These are phyloP conservation scores for Trachymyrmex septentrionalis DNA, from an alignment of 1,140 invertebrate species.

Conservation along the genomic window DNA sequence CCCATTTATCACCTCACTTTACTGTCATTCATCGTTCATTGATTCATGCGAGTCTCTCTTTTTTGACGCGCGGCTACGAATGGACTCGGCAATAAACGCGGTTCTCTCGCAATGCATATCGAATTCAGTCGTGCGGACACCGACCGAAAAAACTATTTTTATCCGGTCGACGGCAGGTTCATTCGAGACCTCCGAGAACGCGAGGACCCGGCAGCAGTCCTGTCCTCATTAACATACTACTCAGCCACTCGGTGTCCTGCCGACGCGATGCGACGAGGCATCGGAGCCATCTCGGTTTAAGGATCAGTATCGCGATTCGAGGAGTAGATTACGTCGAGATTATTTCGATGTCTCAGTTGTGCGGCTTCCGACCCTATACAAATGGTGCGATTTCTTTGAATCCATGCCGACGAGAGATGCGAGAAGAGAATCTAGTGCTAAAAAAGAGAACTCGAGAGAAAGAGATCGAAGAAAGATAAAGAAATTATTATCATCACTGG, in stretches of 20 bases:
- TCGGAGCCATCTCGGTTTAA: conserved; percentile 48
- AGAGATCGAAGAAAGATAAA: background rate
- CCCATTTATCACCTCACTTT: conserved; percentile 51
- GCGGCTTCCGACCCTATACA: conserved; percentile 64
- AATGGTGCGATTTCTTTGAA: conserved; percentile 71
- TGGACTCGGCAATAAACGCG: conserved; percentile 37
- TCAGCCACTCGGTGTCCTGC: conserved; percentile 65
- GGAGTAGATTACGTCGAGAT: conserved; percentile 74
- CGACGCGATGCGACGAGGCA: conserved; percentile 14
- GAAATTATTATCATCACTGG: background rate
- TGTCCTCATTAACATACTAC: conserved; percentile 80
- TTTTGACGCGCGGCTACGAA: background rate
- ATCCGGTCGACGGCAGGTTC: conserved; percentile 65
- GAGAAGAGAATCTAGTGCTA: background rate
- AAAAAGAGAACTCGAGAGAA: background rate
- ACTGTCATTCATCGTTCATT: conserved; percentile 42
- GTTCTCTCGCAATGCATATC: background rate
- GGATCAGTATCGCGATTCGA: conserved; percentile 70
- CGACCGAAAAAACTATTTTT: conserved; percentile 66
- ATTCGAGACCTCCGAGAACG: conserved; percentile 69
- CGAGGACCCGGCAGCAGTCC: conserved; percentile 61
- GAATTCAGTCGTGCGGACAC: background rate
- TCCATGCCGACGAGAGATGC: conserved; percentile 54
- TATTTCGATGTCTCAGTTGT: conserved; percentile 73
- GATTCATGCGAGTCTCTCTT: conserved; percentile 15